Evolutionary conservation across 2,888 invertebrate species (phyloP).

Genomic region (Calameuta filiformis): DNA sequence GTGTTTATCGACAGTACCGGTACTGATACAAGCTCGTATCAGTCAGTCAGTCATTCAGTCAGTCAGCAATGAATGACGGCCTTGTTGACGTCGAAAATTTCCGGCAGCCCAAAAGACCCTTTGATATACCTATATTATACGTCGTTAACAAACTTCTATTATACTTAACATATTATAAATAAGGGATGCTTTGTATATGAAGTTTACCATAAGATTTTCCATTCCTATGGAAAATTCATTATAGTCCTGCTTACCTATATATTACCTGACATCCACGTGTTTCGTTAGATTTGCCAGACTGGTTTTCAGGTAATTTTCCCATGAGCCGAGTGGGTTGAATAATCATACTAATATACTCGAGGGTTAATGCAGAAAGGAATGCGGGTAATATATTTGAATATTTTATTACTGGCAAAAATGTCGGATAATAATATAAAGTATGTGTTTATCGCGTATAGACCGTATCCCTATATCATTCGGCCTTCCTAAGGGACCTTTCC

Average conservation of each 20-base stretch:
- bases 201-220: conserved; percentile 54
- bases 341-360: neutral
- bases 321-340: neutral
- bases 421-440: neutral
- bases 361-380: neutral
- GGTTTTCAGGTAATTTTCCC: neutral
- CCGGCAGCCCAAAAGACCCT: conserved; percentile 6
- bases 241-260: neutral
- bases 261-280: neutral
- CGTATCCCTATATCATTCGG: neutral
- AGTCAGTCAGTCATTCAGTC: neutral
- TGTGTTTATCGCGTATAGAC: neutral
- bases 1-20: neutral
- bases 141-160: neutral
- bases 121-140: neutral
- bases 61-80: neutral
- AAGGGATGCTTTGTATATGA: conserved; percentile 49
- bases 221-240: conserved; percentile 57
- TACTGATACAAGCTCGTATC: neutral
- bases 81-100: neutral
- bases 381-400: neutral
- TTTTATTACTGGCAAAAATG: neutral
- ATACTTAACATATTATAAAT: conserved; percentile 26
- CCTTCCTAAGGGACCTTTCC: conserved; percentile 10
- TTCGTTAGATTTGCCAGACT: neutral